Evolutionary conservation across 2,888 invertebrate species (phyloP).

Genomic region (Drosophila kuntzei): DNA sequence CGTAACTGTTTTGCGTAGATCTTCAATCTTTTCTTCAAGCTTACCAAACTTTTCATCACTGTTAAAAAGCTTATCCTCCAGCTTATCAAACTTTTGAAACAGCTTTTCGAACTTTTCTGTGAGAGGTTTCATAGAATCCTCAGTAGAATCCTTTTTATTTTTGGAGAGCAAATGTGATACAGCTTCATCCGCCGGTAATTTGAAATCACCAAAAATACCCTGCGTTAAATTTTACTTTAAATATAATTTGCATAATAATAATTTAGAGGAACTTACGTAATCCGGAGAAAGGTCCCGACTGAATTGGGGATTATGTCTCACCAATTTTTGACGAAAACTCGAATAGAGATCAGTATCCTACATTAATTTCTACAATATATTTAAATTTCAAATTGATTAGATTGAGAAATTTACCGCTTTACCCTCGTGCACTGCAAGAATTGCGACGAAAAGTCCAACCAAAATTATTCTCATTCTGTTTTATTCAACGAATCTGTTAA

Average conservation of each 20-base stretch:
- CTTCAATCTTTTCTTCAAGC: neutral
- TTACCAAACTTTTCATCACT: neutral
- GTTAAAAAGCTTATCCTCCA: neutral
- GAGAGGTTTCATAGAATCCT: too few relatives aligned
- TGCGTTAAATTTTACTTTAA: too few relatives aligned
- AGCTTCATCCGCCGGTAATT: too few relatives aligned
- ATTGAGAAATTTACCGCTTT: neutral
- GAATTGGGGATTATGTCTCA: too few relatives aligned
- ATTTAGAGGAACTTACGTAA: neutral
- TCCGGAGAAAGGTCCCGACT: too few relatives aligned
- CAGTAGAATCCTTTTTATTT: too few relatives aligned
- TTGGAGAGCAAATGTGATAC: too few relatives aligned
- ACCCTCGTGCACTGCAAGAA: neutral
- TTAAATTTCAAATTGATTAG: neutral
- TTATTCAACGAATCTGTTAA: neutral
- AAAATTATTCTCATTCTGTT: neutral
- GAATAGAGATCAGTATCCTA: too few relatives aligned
- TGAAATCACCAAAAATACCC: too few relatives aligned
- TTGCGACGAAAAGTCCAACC: neutral
- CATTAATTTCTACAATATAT: too few relatives aligned
- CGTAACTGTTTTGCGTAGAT: neutral
- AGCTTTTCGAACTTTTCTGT: neutral
- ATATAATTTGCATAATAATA: neutral
- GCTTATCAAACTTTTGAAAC: neutral
- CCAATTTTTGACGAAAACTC: too few relatives aligned